These are phyloP conservation scores for Circus cinereus DNA, from an alignment of 2,797 vertebrate species.

Conservation along the genomic window DNA sequence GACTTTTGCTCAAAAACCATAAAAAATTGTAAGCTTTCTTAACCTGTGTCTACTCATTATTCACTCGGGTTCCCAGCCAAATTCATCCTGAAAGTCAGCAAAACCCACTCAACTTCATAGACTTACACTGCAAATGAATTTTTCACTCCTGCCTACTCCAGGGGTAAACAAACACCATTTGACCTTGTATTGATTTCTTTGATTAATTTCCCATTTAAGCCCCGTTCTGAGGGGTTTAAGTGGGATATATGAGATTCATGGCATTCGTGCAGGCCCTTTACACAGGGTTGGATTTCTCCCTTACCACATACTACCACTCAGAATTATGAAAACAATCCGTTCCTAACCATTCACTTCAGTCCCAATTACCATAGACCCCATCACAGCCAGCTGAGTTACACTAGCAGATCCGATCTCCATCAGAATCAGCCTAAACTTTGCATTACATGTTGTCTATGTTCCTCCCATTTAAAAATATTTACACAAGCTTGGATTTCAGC, in stretches of 20 bases:
- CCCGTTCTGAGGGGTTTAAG: not conserved
- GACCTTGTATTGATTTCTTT: slow-evolving; percentile 38
- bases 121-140: not conserved
- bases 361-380: not conserved
- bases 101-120: not conserved
- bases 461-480: slow-evolving; percentile 29
- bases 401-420: not conserved
- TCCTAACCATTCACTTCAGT: slow-evolving; percentile 28
- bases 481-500: slow-evolving; percentile 29
- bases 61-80: not conserved
- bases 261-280: not conserved
- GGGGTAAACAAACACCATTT: slow-evolving; percentile 21
- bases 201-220: slow-evolving; percentile 19
- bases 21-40: not conserved
- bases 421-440: not conserved
- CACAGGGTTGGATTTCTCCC: not conserved
- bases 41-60: not conserved
- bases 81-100: slow-evolving; percentile 12
- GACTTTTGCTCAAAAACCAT: not conserved
- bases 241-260: not conserved
- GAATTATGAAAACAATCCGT: not conserved
- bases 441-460: not conserved
- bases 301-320: not conserved
- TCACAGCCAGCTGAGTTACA: not conserved
- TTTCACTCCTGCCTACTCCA: not conserved